Percentiles rank a stretch among this genome's conserved stretches.
Evolutionary conservation across 1,140 invertebrate species (phyloP).

Genomic region (Achroia grisella): DNA sequence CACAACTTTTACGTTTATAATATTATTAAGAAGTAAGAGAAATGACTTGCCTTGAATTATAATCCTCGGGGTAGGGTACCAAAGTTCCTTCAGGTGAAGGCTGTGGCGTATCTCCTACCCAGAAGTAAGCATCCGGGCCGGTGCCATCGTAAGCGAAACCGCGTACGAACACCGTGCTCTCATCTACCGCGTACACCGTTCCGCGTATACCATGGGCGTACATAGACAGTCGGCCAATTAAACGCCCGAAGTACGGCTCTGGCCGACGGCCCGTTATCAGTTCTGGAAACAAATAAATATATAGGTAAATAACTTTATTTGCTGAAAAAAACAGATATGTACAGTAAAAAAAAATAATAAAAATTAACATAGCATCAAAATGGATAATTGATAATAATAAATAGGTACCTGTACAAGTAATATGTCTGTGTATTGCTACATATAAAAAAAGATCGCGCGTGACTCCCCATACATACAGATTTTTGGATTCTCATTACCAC

Average conservation of each 20-base stretch:
- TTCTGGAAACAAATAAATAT: slow-evolving; percentile 17
- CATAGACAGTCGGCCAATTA: slow-evolving; percentile 80
- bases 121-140: slow-evolving; percentile 90
- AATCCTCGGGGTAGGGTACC: slow-evolving; percentile 90
- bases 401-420: too few relatives aligned
- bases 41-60: slow-evolving; percentile 71
- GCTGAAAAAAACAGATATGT: too few relatives aligned
- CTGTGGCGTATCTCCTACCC: slow-evolving; percentile 85
- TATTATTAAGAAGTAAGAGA: too few relatives aligned
- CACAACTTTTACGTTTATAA: too few relatives aligned
- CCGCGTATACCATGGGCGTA: slow-evolving; percentile 86
- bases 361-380: too few relatives aligned
- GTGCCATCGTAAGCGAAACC: slow-evolving; percentile 91
- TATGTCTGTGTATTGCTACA: too few relatives aligned
- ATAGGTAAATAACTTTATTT: neutral
- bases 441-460: too few relatives aligned
- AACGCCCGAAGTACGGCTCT: slow-evolving; percentile 84
- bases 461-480: too few relatives aligned
- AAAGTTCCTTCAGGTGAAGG: slow-evolving; percentile 87
- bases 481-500: too few relatives aligned
- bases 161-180: slow-evolving; percentile 89
- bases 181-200: slow-evolving; percentile 89
- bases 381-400: too few relatives aligned
- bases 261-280: slow-evolving; percentile 47
- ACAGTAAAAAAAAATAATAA: too few relatives aligned